Evolutionary conservation across 1,140 invertebrate species (phyloP), one percentile per base, ranked within the genome.

Genomic region (Meloidogyne hapla): DNA sequence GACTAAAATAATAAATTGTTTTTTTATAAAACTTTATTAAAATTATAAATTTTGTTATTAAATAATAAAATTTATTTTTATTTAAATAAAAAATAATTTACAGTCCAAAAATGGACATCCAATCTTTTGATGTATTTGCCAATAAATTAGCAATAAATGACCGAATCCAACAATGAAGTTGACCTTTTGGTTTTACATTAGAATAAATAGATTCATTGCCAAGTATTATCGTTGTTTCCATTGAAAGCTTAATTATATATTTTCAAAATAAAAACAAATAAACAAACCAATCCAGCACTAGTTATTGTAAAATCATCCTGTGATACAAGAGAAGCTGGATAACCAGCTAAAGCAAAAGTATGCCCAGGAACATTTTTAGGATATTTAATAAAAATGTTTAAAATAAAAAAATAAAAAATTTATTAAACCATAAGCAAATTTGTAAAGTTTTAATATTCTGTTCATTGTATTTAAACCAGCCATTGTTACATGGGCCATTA

Each of bases 61-160:
- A n/a, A n/a, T n/a, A n/a, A n/a, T n/a, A n/a, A n/a, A n/a, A n/a
- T n/a, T n/a, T n/a, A n/a, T n/a, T n/a, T n/a, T n/a, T n/a, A n/a
- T n/a, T n/a, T n/a, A n/a, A n/a, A n/a, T 8, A 26, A 28, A n/a
- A 38, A 45, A 15, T 23, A 33, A 63, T 10, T 74, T 40, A 77
- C 76, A 62, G 48, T 21, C 21, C 76, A 56, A 77, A 77, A 23
- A 76, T 78, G 0, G 68, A 13, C 21, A 76, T 23, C 76, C 62
- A 65, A 61, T 73, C 76, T 15, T 76, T 26, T 33, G 92, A 92
- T 82, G 90, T 90, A 25, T 75, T 89, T 0, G 94, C 91, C 38
- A 97, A 88, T 76, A 93, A 90, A 88, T 95, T 96, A 5, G 94
- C 92, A 15, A 93, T 91, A 89, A 93, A 92, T n/a, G 92, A 90